phyloP scores from a whole-genome alignment of 2,797 vertebrate species.

The Eulemur rubriventer region DNA sequence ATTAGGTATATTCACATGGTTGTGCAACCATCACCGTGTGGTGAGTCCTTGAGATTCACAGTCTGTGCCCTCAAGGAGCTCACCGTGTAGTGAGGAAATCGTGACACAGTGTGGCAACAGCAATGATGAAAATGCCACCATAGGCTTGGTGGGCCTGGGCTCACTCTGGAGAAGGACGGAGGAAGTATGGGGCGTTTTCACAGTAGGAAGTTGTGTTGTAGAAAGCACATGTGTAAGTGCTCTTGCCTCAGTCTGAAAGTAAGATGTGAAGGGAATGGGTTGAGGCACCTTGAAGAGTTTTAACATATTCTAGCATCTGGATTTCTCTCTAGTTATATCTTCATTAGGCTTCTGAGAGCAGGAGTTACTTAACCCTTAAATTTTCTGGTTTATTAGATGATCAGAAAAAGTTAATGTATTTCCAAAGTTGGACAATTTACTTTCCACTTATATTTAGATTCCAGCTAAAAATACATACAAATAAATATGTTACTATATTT shows the following conservation, averaged over 20 bases:
- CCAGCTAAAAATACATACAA: background rate
- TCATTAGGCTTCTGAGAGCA: background rate
- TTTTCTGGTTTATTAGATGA: background rate
- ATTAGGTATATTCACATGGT: background rate
- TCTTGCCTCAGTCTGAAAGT: background rate
- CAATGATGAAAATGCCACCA: no score
- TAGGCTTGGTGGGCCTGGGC: background rate
- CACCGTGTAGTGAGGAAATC: background rate
- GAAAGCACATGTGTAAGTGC: background rate
- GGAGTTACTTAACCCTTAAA: background rate
- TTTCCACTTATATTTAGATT: background rate
- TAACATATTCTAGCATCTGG: background rate
- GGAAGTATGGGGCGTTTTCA: background rate
- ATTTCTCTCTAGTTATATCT: background rate
- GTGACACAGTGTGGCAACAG: rapidly evolving
- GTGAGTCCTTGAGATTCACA: background rate
- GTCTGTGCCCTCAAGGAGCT: background rate
- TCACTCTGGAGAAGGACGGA: background rate
- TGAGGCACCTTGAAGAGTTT: background rate
- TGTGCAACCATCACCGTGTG: background rate
- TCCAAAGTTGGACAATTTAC: background rate
- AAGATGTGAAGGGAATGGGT: background rate
- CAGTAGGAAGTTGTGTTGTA: background rate
- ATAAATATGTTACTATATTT: background rate
- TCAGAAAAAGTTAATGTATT: background rate